phyloP scores from a whole-genome alignment of 2,113 vertebrate species.

The Petrocephalus microphthalmus region DNA sequence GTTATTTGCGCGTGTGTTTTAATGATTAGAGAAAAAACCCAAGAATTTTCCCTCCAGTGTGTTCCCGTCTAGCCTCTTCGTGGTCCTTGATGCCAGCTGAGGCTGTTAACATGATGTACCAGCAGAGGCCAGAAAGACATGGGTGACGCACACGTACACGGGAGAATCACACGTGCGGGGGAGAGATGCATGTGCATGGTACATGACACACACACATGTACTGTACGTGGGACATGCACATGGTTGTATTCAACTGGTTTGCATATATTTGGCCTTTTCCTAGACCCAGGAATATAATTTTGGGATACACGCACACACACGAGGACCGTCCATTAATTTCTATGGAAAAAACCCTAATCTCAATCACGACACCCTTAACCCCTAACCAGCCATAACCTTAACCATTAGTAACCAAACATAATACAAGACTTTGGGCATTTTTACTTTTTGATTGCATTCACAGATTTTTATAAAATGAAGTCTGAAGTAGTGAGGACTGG shows the following conservation, averaged over 20 bases:
- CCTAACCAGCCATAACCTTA: too few relatives aligned
- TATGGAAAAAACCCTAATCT: too few relatives aligned
- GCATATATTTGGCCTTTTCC: background rate
- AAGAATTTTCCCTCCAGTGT: slow-evolving; percentile 97
- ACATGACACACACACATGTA: background rate
- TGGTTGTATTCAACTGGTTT: background rate
- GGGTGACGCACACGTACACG: background rate
- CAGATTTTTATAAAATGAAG: too few relatives aligned
- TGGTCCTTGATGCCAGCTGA: slow-evolving; percentile 99
- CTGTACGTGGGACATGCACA: background rate
- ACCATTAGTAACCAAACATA: too few relatives aligned
- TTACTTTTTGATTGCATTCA: too few relatives aligned
- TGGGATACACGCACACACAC: background rate
- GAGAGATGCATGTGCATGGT: background rate
- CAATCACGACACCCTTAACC: too few relatives aligned
- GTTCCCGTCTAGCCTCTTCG: slow-evolving; percentile 97
- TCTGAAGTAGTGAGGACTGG: too few relatives aligned
- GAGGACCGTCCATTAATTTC: too few relatives aligned
- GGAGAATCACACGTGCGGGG: background rate
- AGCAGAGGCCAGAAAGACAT: slow-evolving; percentile 39
- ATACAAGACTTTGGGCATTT: too few relatives aligned
- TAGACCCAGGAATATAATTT: background rate
- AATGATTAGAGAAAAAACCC: slow-evolving; percentile 89
- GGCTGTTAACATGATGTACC: slow-evolving; percentile 95
- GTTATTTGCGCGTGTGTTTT: background rate